Conservation (phyloP, 2,888 invertebrate species). For the Blomia tropicalis region DNA sequence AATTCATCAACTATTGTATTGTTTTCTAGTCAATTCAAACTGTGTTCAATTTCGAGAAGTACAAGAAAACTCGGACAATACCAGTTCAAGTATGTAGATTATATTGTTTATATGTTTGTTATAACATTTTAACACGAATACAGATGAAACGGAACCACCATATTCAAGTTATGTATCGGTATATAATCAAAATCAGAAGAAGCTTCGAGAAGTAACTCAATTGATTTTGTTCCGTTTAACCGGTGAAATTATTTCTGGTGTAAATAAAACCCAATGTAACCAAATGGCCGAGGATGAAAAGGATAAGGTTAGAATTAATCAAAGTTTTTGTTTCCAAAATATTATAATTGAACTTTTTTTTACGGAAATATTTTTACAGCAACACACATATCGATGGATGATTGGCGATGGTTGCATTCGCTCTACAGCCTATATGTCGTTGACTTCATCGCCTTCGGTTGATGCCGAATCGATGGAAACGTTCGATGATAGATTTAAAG, state of each 20-base stretch:
- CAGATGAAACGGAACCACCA: neutral
- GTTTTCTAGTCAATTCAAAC: conserved; percentile 54
- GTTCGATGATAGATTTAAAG: conserved; percentile 44
- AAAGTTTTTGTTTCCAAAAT: too few species aligned
- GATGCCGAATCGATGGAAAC: conserved; percentile 40
- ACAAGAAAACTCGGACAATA: too few species aligned
- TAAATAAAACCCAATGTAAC: neutral
- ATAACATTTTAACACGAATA: too few species aligned
- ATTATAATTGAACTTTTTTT: too few species aligned
- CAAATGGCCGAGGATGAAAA: neutral
- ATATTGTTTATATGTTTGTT: neutral
- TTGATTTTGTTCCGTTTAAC: neutral
- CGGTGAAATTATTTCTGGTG: neutral
- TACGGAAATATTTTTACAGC: too few species aligned
- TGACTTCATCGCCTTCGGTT: neutral
- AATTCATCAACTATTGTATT: conserved; percentile 56
- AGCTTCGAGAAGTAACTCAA: neutral
- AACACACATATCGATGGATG: neutral
- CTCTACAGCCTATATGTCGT: neutral
- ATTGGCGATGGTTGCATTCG: neutral
- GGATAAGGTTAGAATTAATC: neutral
- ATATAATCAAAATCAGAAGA: neutral
- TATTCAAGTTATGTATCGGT: conserved; percentile 3
- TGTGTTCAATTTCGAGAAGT: conserved; percentile 49
- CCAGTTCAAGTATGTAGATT: neutral